These are phyloP conservation scores for Bruchidius siliquastri DNA, from an alignment of 2,888 invertebrate species.

Conservation along the genomic window DNA sequence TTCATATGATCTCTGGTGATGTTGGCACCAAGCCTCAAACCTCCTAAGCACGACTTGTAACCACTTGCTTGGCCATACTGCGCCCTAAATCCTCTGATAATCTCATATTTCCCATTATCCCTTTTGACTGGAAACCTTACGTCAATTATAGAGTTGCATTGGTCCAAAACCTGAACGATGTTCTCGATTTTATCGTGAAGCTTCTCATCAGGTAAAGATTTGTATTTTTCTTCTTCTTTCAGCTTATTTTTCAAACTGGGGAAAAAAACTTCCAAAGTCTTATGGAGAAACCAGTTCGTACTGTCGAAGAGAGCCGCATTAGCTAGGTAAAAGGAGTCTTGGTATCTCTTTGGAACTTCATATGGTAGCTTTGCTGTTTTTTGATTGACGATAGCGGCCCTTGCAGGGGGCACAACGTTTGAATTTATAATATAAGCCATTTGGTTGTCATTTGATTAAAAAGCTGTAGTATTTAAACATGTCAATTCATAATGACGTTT, in stretches of 20 bases:
- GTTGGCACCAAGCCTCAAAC: constrained; percentile 34
- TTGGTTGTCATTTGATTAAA: neutral
- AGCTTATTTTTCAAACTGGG: constrained; percentile 32
- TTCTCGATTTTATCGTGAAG: constrained; percentile 28
- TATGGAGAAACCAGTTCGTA: constrained; percentile 41
- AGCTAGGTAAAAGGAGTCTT: constrained; percentile 40
- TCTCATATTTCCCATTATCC: constrained; percentile 33
- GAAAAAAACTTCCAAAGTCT: constrained; percentile 37
- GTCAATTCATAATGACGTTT: too few relatives aligned
- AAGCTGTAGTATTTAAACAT: neutral
- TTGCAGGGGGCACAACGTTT: constrained; percentile 9
- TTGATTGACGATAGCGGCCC: neutral
- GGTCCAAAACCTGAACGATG: constrained; percentile 35
- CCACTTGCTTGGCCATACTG: constrained; percentile 36
- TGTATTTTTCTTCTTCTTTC: constrained; percentile 12
- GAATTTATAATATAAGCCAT: constrained; percentile 19
- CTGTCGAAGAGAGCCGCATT: constrained; percentile 42
- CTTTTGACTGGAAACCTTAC: constrained; percentile 36
- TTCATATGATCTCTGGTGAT: constrained; percentile 39
- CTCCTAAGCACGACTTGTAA: constrained; percentile 34
- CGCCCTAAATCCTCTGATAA: constrained; percentile 39
- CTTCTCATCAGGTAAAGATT: constrained; percentile 18
- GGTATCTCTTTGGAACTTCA: constrained; percentile 40
- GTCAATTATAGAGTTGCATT: constrained; percentile 40
- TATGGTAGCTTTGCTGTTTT: constrained; percentile 20